These are phyloP conservation scores for Distichodus sexfasciatus DNA, from an alignment of 2,797 vertebrate genomes.

Conservation along the genomic window DNA sequence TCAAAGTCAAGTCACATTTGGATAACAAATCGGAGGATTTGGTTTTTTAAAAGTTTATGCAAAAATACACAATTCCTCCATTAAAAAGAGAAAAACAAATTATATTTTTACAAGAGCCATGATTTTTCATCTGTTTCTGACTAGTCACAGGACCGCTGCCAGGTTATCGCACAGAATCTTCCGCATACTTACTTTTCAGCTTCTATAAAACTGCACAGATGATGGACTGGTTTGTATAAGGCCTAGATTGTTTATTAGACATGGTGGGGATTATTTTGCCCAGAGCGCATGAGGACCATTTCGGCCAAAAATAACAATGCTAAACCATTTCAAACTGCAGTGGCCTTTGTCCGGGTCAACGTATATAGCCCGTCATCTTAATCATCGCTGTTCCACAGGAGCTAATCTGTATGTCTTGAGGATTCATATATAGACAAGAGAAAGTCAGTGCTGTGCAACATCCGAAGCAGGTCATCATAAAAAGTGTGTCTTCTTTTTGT, in stretches of 20 bases:
- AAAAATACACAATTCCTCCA: constrained; percentile 11
- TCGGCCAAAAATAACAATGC: not conserved
- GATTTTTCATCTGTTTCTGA: constrained; percentile 18
- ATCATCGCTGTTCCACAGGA: not conserved
- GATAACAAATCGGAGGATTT: constrained; percentile 14
- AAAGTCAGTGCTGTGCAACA: not conserved
- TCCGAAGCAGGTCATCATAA: not conserved
- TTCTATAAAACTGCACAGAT: constrained; percentile 15
- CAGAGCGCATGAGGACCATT: not conserved
- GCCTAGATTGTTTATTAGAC: not conserved
- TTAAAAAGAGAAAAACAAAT: not conserved
- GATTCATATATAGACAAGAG: constrained; percentile 3
- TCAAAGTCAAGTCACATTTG: constrained; percentile 14
- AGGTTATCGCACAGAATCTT: constrained; percentile 25
- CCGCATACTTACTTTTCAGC: constrained; percentile 18
- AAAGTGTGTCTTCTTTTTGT: not conserved
- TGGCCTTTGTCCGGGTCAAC: constrained; percentile 22
- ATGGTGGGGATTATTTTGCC: constrained; percentile 16
- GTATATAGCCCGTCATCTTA: constrained; percentile 13
- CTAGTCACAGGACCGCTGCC: not conserved
- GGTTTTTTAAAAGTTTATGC: constrained; percentile 16
- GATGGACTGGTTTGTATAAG: not conserved
- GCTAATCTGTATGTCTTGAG: not conserved
- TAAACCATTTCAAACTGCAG: no score
- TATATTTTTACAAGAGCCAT: not conserved